Base-by-base conservation (phyloP, 1,140 invertebrate genomes). In the Anoplolepis gracilipes region DNA sequence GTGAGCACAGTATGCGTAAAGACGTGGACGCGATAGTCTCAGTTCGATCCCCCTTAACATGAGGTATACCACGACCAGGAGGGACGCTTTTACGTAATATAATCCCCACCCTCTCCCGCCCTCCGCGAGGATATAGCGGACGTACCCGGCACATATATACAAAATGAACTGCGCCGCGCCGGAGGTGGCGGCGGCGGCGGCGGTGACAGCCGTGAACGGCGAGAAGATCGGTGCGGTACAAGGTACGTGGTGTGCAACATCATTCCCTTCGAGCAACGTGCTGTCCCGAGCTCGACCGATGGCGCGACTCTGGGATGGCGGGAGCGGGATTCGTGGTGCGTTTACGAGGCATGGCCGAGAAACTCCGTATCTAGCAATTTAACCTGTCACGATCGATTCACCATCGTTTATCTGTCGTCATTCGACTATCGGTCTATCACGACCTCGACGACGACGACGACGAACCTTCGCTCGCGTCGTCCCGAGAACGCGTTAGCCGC, bases 1-100 rank as follows among this genome's bases (percentile, higher is more conserved):
- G 91, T 70, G 89, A 84, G 85, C 84, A 76, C 87, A 92, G 85
- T 91, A 76, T 57, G 89, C 59, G 82, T 57, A 87, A 85, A 87
- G 89, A 90, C 86, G 85, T 88, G 70, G 88, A 79, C 64, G 81
- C 85, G 89, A 33, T 91, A 88, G 64, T 42, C 28, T 85, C 28
- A 42, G 25, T 85, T 72, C 78, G 78, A 72, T 72, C 49, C 72
- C 72, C 69, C 57, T 69, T 84, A 86, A 79, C 81, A 87, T 90
- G 78, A 90, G 61, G 81, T 85, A 85, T 76, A 53, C 57, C 55
- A 36, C 22, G 22, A 64, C 30, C 49, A 65, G 67, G 46, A 64
- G 61, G 79, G 84, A 85, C 85, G 49, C 59, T 87, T 87, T 65
- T 89, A 89, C 81, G 81, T 85, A 87, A 89, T 89, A 85, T 1